phyloP scores from a whole-genome alignment of 2,888 invertebrate genomes.

The Platynereis dumerilii region DNA sequence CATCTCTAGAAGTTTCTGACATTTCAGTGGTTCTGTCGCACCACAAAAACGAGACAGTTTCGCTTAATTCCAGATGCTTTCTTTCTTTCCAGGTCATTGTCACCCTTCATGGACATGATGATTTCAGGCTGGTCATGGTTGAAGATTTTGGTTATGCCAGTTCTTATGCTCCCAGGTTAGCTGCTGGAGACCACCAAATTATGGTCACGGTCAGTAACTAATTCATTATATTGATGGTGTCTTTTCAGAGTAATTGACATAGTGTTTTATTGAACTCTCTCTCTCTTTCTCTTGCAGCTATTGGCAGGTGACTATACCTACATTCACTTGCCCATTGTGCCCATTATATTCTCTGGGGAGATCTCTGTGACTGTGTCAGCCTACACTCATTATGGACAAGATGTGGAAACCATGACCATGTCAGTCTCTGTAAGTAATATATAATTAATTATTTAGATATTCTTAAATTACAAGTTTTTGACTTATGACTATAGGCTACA shows the following conservation, averaged over 20 bases:
- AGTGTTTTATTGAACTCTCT: too few relatives aligned
- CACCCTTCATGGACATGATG: conserved; percentile 79
- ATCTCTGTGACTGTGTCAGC: conserved; percentile 31
- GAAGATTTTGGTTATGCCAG: conserved; percentile 69
- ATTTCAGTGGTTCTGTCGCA: too few relatives aligned
- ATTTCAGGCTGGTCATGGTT: conserved; percentile 72
- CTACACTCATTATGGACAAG: conserved; percentile 32
- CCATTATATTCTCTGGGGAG: conserved; percentile 32
- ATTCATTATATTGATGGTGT: neutral
- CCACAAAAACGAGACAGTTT: too few relatives aligned
- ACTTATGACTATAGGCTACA: too few relatives aligned
- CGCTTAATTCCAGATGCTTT: conserved; percentile 1
- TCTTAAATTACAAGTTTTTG: too few relatives aligned
- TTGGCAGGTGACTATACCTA: conserved; percentile 23
- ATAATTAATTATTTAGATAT: too few relatives aligned
- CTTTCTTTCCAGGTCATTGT: conserved; percentile 70
- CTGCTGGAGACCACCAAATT: conserved; percentile 93
- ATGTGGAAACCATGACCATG: conserved; percentile 33
- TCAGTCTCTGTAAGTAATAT: conserved; percentile 30
- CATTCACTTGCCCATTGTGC: conserved; percentile 32
- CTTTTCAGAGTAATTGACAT: too few relatives aligned
- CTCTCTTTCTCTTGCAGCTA: conserved; percentile 20
- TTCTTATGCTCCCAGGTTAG: conserved; percentile 88
- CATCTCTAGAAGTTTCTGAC: too few relatives aligned
- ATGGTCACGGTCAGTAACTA: conserved; percentile 71